These are phyloP conservation scores for Cettia cetti DNA, from an alignment of 2,113 vertebrate species.

Conservation along the genomic window DNA sequence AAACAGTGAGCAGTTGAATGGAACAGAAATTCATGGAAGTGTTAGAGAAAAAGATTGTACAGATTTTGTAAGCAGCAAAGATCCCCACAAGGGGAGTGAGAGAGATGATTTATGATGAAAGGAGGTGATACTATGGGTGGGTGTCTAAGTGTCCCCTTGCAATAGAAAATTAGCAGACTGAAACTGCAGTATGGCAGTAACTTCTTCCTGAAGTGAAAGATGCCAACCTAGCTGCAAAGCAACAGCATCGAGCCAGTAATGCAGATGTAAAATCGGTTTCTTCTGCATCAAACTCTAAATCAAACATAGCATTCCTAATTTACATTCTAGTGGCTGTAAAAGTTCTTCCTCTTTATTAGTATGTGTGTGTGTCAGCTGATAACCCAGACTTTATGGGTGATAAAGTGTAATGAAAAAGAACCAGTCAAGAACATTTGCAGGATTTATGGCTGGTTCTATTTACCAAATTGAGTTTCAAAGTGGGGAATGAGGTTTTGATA, in stretches of 20 bases:
- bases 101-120: background rate
- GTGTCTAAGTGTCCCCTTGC: background rate
- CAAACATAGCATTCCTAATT: background rate
- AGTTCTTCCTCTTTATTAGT: background rate
- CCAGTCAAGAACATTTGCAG: background rate
- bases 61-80: background rate
- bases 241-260: background rate
- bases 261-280: background rate
- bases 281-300: background rate
- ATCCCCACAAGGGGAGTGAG: background rate
- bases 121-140: background rate
- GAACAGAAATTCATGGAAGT: background rate
- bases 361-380: background rate
- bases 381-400: background rate
- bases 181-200: background rate
- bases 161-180: background rate
- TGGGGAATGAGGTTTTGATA: background rate
- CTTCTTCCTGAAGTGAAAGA: background rate
- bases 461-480: background rate
- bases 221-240: background rate
- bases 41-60: background rate
- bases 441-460: slow-evolving; percentile 11
- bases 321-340: background rate
- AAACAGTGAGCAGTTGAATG: background rate
- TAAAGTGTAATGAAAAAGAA: slow-evolving; percentile 8